A percentile compares a stretch with the other conserved stretches of the same genome.
Evolutionary conservation across 2,888 invertebrate species (phyloP).

Genomic region (Nomada flava): DNA sequence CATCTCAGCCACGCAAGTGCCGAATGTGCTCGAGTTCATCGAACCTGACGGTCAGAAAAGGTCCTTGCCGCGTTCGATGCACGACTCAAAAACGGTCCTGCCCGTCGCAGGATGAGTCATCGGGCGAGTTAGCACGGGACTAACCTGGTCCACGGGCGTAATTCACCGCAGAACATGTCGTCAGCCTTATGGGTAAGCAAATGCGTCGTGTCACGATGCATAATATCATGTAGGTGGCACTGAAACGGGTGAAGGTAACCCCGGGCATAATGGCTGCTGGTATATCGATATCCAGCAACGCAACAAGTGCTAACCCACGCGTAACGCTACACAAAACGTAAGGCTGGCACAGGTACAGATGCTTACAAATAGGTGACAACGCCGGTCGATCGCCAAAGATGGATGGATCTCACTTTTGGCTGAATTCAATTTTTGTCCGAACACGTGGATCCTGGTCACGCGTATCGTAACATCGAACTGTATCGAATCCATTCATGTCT

Average conservation of each 20-base stretch:
- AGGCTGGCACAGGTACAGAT: constrained; percentile 49
- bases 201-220: constrained; percentile 46
- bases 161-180: constrained; percentile 48
- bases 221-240: constrained; percentile 77
- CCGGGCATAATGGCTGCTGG: constrained; percentile 73
- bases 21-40: constrained; percentile 33
- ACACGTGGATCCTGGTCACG: too few relatives aligned
- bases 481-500: too few relatives aligned
- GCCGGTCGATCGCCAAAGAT: constrained; percentile 27
- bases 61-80: constrained; percentile 33
- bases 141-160: constrained; percentile 31
- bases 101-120: constrained; percentile 22
- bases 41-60: constrained; percentile 50
- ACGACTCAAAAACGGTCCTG: constrained; percentile 34
- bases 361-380: constrained; percentile 75
- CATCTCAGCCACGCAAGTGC: not conserved
- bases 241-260: constrained; percentile 82
- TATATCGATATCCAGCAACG: constrained; percentile 65
- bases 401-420: too few relatives aligned
- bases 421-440: too few relatives aligned
- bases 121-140: constrained; percentile 37
- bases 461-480: too few relatives aligned
- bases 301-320: constrained; percentile 81
- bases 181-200: constrained; percentile 29
- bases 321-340: constrained; percentile 68